These are phyloP conservation scores for Scylla paramamosain DNA, from an alignment of 1,140 invertebrate genomes.

Conservation along the genomic window DNA sequence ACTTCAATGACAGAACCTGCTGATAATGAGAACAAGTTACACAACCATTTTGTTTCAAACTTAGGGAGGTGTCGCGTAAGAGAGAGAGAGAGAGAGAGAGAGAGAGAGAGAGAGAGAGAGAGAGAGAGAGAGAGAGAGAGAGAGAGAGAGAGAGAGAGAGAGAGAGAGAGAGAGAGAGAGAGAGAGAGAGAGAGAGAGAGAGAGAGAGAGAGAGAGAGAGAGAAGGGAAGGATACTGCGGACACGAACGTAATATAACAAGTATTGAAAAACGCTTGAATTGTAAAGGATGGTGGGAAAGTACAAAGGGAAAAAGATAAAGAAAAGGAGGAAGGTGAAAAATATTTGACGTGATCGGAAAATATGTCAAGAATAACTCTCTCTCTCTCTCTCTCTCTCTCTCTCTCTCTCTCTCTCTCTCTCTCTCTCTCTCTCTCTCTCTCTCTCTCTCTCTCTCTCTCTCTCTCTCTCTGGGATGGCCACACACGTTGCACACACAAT, in stretches of 20 bases:
- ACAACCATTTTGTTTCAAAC: too few species aligned
- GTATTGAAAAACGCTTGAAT: background rate
- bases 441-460: too few species aligned
- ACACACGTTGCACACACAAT: too few species aligned
- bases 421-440: background rate
- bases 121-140: constrained; percentile 48
- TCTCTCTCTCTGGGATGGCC: background rate
- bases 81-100: too few species aligned
- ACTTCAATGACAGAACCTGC: too few species aligned
- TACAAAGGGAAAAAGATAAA: too few species aligned
- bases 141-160: background rate
- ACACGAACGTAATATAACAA: too few species aligned
- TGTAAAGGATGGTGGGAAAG: background rate
- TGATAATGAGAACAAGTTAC: too few species aligned
- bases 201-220: constrained; percentile 34
- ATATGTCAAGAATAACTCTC: background rate
- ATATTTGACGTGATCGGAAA: too few species aligned
- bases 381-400: background rate
- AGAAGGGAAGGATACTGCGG: background rate
- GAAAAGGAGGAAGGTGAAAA: background rate
- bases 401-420: too few species aligned
- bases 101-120: background rate
- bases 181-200: constrained; percentile 21
- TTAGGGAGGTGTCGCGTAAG: too few species aligned
- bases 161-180: too few species aligned